phyloP scores from a whole-genome alignment of 2,888 invertebrate species.

The Acanthacorydalis orientalis region DNA sequence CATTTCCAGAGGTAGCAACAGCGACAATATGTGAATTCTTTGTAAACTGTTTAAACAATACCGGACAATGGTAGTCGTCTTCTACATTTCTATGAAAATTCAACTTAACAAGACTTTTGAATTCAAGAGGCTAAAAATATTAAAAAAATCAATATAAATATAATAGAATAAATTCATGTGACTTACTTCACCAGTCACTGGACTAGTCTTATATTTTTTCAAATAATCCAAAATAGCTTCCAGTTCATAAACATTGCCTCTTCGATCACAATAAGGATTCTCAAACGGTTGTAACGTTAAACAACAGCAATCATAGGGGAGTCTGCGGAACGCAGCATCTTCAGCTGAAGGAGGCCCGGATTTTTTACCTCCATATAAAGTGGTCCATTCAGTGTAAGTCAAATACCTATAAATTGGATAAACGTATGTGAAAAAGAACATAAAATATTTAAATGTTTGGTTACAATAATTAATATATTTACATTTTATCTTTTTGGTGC shows the following conservation, averaged over 20 bases:
- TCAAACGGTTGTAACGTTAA: slow-evolving; percentile 84
- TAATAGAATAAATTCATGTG: not conserved
- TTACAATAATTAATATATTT: slow-evolving; percentile 13
- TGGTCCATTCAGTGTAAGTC: slow-evolving; percentile 79
- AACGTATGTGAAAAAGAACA: not conserved
- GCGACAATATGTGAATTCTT: slow-evolving; percentile 90
- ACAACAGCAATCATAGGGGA: slow-evolving; percentile 88
- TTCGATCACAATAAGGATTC: slow-evolving; percentile 74
- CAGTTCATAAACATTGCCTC: slow-evolving; percentile 89
- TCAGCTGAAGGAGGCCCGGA: slow-evolving; percentile 47
- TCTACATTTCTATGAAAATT: slow-evolving; percentile 77
- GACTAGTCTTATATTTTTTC: slow-evolving; percentile 84
- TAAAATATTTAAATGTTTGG: not conserved
- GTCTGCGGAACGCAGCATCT: slow-evolving; percentile 69
- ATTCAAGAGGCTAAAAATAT: slow-evolving; percentile 48
- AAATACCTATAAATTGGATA: slow-evolving; percentile 43
- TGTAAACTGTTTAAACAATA: slow-evolving; percentile 80
- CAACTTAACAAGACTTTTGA: slow-evolving; percentile 67
- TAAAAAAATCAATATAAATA: slow-evolving; percentile 1
- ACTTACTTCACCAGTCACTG: slow-evolving; percentile 71
- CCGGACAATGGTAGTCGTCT: slow-evolving; percentile 81
- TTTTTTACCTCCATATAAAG: slow-evolving; percentile 77
- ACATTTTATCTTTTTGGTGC: slow-evolving; percentile 92
- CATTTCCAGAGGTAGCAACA: slow-evolving; percentile 82
- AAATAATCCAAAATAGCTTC: slow-evolving; percentile 73